These are phyloP conservation scores for Stigmatopora argus DNA, from an alignment of 2,113 vertebrate genomes.

Conservation along the genomic window DNA sequence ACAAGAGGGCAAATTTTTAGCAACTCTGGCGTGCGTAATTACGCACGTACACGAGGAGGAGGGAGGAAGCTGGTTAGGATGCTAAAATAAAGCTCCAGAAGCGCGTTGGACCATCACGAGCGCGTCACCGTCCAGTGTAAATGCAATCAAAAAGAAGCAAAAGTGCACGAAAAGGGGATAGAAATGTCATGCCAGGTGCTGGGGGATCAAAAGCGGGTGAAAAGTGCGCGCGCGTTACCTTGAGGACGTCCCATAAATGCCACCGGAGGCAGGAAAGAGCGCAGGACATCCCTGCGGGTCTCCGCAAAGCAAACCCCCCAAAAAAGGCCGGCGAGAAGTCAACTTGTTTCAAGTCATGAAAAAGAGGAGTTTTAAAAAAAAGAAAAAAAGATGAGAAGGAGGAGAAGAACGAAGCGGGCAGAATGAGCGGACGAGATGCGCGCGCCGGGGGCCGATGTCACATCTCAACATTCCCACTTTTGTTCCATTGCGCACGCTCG, in stretches of 20 bases:
- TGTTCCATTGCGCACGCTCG: conserved; percentile 99
- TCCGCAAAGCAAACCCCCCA: conserved; percentile 70
- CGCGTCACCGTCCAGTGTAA: not conserved
- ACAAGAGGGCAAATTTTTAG: not conserved
- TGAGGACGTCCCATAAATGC: conserved; percentile 97
- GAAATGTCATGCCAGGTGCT: not conserved
- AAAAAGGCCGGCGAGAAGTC: conserved; percentile 87
- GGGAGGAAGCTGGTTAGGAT: conserved; percentile 5
- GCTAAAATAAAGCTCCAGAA: conserved; percentile 10
- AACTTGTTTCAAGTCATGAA: conserved; percentile 99
- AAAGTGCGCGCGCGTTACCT: conserved; percentile 84
- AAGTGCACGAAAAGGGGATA: not conserved
- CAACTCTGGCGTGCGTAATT: not conserved
- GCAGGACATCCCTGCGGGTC: conserved; percentile 93
- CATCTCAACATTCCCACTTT: conserved; percentile 98
- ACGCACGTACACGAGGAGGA: not conserved
- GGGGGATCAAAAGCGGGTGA: conserved; percentile 71
- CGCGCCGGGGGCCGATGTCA: conserved; percentile 81
- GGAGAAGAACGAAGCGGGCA: not conserved
- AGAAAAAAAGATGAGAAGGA: not conserved
- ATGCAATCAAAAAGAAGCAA: conserved; percentile 14
- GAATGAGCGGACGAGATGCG: conserved; percentile 86
- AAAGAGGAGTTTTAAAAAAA: conserved; percentile 66
- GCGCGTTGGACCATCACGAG: no score
- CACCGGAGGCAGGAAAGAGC: conserved; percentile 92